phyloP scores from a whole-genome alignment of 2,888 invertebrate species.

The Dasypogon diadema region DNA sequence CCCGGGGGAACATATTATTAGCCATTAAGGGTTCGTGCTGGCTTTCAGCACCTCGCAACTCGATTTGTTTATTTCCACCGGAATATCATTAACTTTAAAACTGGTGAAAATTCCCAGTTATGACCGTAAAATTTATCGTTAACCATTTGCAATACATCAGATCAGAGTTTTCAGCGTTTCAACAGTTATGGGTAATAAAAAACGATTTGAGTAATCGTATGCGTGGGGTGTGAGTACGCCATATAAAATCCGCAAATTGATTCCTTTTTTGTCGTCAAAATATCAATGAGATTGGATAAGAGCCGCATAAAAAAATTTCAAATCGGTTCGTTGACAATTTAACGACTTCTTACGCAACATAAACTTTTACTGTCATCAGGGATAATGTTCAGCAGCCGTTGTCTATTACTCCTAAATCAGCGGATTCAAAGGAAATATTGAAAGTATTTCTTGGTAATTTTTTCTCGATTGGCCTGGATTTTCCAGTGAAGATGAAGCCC shows the following conservation, averaged over 20 bases:
- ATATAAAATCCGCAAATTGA: conserved; percentile 44
- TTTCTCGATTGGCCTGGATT: too few species aligned
- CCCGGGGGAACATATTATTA: conserved; percentile 12
- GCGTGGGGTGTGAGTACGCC: conserved; percentile 5
- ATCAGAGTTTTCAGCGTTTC: background rate
- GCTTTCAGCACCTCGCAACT: background rate
- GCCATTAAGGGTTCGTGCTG: background rate
- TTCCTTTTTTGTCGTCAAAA: conserved; percentile 36
- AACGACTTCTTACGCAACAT: conserved; percentile 41
- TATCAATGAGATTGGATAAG: background rate
- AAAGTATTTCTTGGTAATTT: too few species aligned
- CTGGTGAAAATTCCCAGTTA: conserved; percentile 24
- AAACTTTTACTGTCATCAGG: conserved; percentile 19
- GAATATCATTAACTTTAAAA: conserved; percentile 34
- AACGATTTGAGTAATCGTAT: conserved; percentile 38
- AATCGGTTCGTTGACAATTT: conserved; percentile 37
- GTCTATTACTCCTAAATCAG: background rate
- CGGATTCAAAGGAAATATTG: too few species aligned
- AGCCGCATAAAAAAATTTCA: conserved; percentile 5
- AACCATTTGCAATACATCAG: conserved; percentile 11
- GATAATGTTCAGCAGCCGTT: background rate
- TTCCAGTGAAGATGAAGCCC: too few species aligned
- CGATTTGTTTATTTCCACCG: background rate
- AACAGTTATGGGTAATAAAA: conserved; percentile 36
- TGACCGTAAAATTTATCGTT: conserved; percentile 32